A percentile compares a stretch with the other conserved stretches of the same genome.
Conservation (phyloP, 2,888 invertebrate genomes). For the Himalopsyche tibetana region DNA sequence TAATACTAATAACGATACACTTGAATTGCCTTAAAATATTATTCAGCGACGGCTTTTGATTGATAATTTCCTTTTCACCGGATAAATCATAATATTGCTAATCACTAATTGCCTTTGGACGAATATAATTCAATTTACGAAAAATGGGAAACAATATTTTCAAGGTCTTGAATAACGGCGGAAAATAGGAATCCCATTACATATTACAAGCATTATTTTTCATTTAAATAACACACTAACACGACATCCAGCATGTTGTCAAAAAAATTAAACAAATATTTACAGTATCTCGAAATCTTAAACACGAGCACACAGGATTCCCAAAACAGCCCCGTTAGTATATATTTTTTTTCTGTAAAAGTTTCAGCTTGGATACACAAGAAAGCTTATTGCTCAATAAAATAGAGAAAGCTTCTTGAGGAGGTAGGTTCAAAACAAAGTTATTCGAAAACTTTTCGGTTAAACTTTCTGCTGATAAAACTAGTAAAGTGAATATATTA, state of each 20-base stretch:
- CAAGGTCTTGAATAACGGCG: too few relatives aligned
- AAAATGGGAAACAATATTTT: too few relatives aligned
- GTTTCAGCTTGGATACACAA: constrained; percentile 57
- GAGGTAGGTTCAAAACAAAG: constrained; percentile 10
- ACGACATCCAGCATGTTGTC: not conserved
- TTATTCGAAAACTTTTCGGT: not conserved
- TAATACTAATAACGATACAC: too few relatives aligned
- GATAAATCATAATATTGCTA: too few relatives aligned
- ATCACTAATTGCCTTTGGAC: too few relatives aligned
- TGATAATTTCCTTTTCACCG: too few relatives aligned
- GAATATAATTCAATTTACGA: too few relatives aligned
- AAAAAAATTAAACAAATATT: not conserved
- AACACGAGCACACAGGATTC: not conserved
- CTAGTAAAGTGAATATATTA: constrained; percentile 15
- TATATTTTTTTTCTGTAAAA: constrained; percentile 59
- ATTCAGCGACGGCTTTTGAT: too few relatives aligned
- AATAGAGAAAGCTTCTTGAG: constrained; percentile 11
- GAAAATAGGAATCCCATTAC: too few relatives aligned
- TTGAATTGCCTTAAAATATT: too few relatives aligned
- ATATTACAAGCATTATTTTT: not conserved
- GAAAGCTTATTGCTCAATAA: constrained; percentile 49
- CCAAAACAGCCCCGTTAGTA: not conserved
- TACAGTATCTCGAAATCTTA: not conserved
- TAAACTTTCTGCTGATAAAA: constrained; percentile 18
- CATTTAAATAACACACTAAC: not conserved